Conservation (phyloP, 2,888 invertebrate species). For the Nomada goodeniana region DNA sequence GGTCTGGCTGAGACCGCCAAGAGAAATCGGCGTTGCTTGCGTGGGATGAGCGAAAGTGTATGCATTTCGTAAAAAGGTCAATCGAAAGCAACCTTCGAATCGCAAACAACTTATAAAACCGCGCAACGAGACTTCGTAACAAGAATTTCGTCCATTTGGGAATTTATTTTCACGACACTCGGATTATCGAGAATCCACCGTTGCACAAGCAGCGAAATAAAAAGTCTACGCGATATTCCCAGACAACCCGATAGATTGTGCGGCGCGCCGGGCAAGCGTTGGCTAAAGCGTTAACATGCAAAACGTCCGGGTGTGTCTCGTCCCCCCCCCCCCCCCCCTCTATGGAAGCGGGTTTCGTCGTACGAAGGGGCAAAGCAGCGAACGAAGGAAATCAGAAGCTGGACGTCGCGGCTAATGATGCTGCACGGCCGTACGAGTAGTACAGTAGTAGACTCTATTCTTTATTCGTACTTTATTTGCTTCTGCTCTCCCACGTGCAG, state of each 20-base stretch:
- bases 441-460: conserved; percentile 54
- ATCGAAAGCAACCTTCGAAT: conserved; percentile 7
- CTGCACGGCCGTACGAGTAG: conserved; percentile 53
- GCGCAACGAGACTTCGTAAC: neutral
- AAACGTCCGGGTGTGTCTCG: conserved; percentile 6
- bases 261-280: neutral
- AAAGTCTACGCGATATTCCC: neutral
- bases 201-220: too few relatives aligned
- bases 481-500: conserved; percentile 45
- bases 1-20: neutral
- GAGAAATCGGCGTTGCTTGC: conserved; percentile 22
- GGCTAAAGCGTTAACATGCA: conserved; percentile 11
- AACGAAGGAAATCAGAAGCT: conserved; percentile 51
- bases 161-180: too few relatives aligned
- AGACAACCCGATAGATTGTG: neutral
- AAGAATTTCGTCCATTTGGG: neutral
- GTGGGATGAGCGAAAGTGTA: conserved; percentile 34
- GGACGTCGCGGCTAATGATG: conserved; percentile 62
- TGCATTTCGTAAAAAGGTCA: conserved; percentile 29
- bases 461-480: conserved; percentile 50
- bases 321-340: too few relatives aligned
- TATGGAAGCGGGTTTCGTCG: neutral
- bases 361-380: neutral
- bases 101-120: neutral
- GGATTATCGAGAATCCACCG: too few relatives aligned